Percentiles rank a stretch among this genome's conserved stretches.
Conservation (phyloP, 1,140 invertebrate genomes). For the Halyomorpha halys region DNA sequence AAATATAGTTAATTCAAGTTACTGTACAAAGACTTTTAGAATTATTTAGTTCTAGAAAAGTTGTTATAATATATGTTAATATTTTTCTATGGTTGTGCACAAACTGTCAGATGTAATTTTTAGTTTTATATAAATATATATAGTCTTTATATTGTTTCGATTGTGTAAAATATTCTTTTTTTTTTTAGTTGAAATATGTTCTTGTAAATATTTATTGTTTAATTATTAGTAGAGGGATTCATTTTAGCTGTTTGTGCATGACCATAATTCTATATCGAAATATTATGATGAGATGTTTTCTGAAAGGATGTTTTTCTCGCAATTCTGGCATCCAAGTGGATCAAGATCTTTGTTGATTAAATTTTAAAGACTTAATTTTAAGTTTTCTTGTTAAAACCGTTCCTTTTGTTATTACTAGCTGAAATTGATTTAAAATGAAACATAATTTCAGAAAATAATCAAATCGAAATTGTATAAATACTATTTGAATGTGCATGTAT, state of each 20-base stretch:
- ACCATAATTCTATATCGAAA: not conserved
- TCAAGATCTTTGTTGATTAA: too few relatives aligned
- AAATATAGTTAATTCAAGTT: constrained; percentile 2
- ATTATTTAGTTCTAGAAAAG: constrained; percentile 13
- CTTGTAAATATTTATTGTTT: constrained; percentile 5
- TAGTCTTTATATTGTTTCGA: constrained; percentile 7
- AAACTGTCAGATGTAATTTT: constrained; percentile 14
- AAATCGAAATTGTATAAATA: too few relatives aligned
- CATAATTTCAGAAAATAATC: too few relatives aligned
- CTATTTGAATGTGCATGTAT: too few relatives aligned
- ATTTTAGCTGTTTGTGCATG: constrained; percentile 10
- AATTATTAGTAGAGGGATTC: not conserved
- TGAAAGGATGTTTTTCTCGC: too few relatives aligned
- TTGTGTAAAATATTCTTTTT: not conserved
- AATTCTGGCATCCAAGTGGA: too few relatives aligned
- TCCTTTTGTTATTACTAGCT: too few relatives aligned
- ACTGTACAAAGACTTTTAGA: constrained; percentile 16
- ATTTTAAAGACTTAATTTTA: too few relatives aligned
- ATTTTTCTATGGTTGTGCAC: constrained; percentile 10
- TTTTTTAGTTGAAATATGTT: not conserved
- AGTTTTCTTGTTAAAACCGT: too few relatives aligned
- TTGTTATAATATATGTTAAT: constrained; percentile 6
- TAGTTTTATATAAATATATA: not conserved
- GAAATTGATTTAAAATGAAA: too few relatives aligned
- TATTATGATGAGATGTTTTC: too few relatives aligned